phyloP scores from a whole-genome alignment of 1,140 invertebrate genomes.

The Drosophila nebulosa region DNA sequence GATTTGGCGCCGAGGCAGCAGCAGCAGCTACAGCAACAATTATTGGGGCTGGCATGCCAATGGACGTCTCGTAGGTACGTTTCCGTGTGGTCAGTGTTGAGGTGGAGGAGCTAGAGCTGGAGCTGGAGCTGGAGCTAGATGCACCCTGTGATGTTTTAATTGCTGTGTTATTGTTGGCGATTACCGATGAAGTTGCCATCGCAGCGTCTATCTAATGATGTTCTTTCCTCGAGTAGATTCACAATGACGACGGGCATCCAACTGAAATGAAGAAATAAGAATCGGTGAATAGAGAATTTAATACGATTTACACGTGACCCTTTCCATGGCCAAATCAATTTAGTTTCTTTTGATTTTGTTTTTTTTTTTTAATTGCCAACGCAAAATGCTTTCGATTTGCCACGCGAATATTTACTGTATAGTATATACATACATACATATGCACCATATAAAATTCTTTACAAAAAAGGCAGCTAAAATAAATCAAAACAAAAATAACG shows the following conservation, averaged over 20 bases:
- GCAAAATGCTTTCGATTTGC: slow-evolving; percentile 20
- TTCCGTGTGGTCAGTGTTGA: slow-evolving; percentile 65
- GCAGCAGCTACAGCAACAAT: not conserved
- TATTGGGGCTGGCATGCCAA: slow-evolving; percentile 58
- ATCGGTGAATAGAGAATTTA: not conserved
- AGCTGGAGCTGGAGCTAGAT: slow-evolving; percentile 21
- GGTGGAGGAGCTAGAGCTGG: slow-evolving; percentile 19
- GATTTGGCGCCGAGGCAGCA: slow-evolving; percentile 13
- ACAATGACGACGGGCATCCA: not conserved
- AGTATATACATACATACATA: not conserved
- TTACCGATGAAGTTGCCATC: slow-evolving; percentile 79
- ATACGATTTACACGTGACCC: slow-evolving; percentile 30
- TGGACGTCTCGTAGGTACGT: slow-evolving; percentile 72
- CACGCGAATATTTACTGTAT: slow-evolving; percentile 20
- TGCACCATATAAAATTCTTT: slow-evolving; percentile 4
- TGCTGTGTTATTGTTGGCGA: slow-evolving; percentile 70
- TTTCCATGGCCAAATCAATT: slow-evolving; percentile 33
- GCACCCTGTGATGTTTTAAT: slow-evolving; percentile 54
- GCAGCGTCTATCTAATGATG: slow-evolving; percentile 57
- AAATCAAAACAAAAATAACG: slow-evolving; percentile 13
- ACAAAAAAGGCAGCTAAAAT: slow-evolving; percentile 15
- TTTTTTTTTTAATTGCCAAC: slow-evolving; percentile 41
- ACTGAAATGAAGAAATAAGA: not conserved
- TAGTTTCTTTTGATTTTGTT: not conserved
- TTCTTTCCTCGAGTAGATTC: slow-evolving; percentile 16